Base-by-base conservation (phyloP, 2,113 vertebrate species). In the Lepus americanus region DNA sequence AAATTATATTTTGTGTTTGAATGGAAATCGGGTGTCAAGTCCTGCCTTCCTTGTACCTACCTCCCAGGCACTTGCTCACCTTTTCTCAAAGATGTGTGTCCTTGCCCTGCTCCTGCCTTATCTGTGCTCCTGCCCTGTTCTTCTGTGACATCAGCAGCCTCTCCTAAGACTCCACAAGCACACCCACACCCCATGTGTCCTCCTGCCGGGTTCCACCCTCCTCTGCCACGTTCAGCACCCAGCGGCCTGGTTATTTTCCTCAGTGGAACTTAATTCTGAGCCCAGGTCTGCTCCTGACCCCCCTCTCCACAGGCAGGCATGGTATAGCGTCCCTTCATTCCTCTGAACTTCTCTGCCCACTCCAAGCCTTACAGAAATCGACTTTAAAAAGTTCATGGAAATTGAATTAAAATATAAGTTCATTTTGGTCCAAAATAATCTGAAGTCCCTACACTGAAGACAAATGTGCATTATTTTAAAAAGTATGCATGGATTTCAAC, bases 1-100 rank as follows among this genome's bases (percentile, higher is more conserved):
- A 94, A 97, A 95, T 94, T 76, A 77, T n/a, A 95, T 69, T 90
- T 88, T 77, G 78, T 36, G n/a, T 89, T 97, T 95, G 72, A 94
- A 63, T 82, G 61, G 91, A 31, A 90, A 95, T 95, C 61, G 72
- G 51, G 29, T 39, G 55, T 63, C 67, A 53, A 79, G 69, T 36
- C 27, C 77, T 83, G 33, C 64, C 77, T 89, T 22, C 72, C 23
- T 36, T 66, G 31, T 1, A 66, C 9, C 33, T 39, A 44, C 29
- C 27, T 87, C 17, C 25, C 20, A 80, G 31, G 14, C 6, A 44
- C 20, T 19, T 31, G 49, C 17, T 51, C 9, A 61, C 51, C 29
- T 74, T 87, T 78, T 39, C 74, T 59, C 16, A 61, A 81, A 90
- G 39, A 10, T 6, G 0, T 23, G 51, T 23, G 39, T 59, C 49